Conservation (phyloP, 1,140 invertebrate species). For the Gonioctena quinquepunctata region DNA sequence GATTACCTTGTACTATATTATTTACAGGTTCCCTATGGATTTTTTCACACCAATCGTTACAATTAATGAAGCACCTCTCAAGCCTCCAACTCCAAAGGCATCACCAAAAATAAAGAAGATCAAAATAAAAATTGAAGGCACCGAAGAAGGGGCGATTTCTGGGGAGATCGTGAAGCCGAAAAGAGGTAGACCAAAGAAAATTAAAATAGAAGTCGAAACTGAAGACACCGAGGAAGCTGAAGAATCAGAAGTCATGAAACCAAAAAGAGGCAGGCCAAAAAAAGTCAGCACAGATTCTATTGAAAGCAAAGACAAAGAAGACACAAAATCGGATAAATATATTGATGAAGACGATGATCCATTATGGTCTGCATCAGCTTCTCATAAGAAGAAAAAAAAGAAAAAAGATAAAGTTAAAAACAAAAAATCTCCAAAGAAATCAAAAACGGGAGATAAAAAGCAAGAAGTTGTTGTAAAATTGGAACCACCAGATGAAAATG, state of each 20-base stretch:
- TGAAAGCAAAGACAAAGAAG: not conserved
- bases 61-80: slow-evolving; percentile 21
- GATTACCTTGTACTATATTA: slow-evolving; percentile 1
- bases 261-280: not conserved
- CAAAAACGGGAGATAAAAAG: not conserved
- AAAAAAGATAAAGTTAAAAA: not conserved
- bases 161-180: slow-evolving; percentile 24
- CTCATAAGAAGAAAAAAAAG: slow-evolving; percentile 10
- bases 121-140: slow-evolving; percentile 24
- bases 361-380: not conserved
- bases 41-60: slow-evolving; percentile 39
- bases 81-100: slow-evolving; percentile 4
- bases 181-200: slow-evolving; percentile 33
- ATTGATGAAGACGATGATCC: slow-evolving; percentile 4
- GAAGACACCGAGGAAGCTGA: not conserved
- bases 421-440: not conserved
- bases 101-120: slow-evolving; percentile 17
- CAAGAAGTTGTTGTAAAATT: not conserved
- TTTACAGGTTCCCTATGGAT: slow-evolving; percentile 29
- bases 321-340: not conserved
- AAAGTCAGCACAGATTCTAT: not conserved
- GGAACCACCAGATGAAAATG: not conserved
- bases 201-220: not conserved
- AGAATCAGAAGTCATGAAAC: not conserved
- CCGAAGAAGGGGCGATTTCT: slow-evolving; percentile 5